phyloP scores from a whole-genome alignment of 2,113 vertebrate genomes.

The Atrichornis clamosus region DNA sequence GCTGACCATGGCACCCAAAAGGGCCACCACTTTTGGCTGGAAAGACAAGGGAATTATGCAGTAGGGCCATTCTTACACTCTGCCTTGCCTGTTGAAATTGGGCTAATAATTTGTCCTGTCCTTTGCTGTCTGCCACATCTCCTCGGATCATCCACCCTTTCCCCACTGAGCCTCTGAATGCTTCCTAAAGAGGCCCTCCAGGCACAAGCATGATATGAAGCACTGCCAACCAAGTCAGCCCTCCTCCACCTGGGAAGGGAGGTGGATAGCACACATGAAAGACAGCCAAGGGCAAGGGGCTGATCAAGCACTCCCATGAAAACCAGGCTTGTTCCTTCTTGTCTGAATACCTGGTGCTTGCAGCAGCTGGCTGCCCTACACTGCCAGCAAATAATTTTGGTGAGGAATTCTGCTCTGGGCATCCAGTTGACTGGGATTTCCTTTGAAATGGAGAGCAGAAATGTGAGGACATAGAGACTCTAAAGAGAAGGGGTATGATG shows the following conservation, averaged over 20 bases:
- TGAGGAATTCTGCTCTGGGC: background rate
- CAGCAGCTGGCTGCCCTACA: background rate
- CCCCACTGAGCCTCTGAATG: background rate
- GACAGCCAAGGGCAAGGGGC: background rate
- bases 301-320: slow-evolving; percentile 3
- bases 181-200: background rate
- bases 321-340: slow-evolving; percentile 30
- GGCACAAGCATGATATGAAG: rapidly evolving
- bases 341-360: background rate
- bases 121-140: background rate
- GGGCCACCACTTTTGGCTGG: background rate
- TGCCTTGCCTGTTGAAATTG: background rate
- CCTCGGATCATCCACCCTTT: background rate
- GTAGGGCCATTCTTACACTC: background rate
- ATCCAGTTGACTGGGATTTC: background rate
- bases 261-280: background rate
- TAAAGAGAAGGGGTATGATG: background rate
- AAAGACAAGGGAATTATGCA: background rate
- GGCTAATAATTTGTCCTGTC: background rate
- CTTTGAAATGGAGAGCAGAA: background rate
- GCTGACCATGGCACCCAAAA: background rate
- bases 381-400: background rate
- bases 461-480: background rate
- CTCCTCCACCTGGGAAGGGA: background rate
- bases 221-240: background rate